Evolutionary conservation across 1,140 invertebrate species (phyloP).

Genomic region (roundworm (Caenorhabditis elegans)): DNA sequence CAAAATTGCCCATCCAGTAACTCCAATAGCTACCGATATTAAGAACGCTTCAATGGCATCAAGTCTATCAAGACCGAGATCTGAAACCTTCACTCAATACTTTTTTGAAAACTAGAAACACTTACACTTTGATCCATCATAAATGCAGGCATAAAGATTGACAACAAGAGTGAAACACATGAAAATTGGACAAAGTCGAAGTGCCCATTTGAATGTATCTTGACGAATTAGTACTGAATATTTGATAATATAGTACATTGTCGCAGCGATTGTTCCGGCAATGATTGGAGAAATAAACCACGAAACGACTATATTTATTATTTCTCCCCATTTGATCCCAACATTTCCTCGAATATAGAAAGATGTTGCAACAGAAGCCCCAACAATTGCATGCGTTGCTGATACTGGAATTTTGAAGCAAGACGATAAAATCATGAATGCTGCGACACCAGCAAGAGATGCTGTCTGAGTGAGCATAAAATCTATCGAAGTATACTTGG

Average conservation of each 20-base stretch:
- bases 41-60: conserved; percentile 11
- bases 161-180: conserved; percentile 45
- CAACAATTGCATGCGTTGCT: conserved; percentile 89
- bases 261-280: conserved; percentile 38
- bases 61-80: conserved; percentile 46
- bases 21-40: conserved; percentile 26
- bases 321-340: conserved; percentile 80
- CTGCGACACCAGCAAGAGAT: conserved; percentile 74
- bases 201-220: conserved; percentile 39
- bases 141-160: conserved; percentile 45
- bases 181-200: conserved; percentile 34
- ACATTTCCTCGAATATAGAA: conserved; percentile 80
- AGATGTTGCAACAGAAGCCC: conserved; percentile 90
- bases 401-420: conserved; percentile 90
- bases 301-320: conserved; percentile 74
- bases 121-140: conserved; percentile 48
- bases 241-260: conserved; percentile 41
- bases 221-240: conserved; percentile 40
- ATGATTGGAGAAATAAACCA: conserved; percentile 49
- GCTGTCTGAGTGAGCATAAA: conserved; percentile 44
- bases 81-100: conserved; percentile 24
- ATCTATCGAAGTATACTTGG: conserved; percentile 44
- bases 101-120: neutral
- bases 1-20: conserved; percentile 17
- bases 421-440: conserved; percentile 88